phyloP scores from a whole-genome alignment of 2,888 invertebrate species.

The Nemurella pictetii region DNA sequence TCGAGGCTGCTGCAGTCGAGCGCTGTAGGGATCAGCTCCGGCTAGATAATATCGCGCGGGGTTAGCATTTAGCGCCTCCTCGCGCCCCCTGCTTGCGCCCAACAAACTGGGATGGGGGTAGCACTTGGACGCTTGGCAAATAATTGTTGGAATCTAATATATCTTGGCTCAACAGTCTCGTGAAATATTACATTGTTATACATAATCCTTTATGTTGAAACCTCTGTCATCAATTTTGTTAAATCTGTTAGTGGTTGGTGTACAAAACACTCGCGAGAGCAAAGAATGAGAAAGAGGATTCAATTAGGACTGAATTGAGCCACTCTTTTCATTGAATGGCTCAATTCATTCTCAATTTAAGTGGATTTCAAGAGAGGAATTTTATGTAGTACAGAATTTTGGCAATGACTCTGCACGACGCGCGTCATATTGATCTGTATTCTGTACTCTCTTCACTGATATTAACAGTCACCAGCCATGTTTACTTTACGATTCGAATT shows the following conservation, averaged over 20 bases:
- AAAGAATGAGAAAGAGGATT: neutral
- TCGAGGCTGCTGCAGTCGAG: neutral
- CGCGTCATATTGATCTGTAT: neutral
- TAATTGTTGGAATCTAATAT: neutral
- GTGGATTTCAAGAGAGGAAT: neutral
- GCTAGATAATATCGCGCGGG: neutral
- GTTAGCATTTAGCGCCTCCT: neutral
- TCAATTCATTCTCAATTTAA: neutral
- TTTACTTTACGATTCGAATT: conserved; percentile 29
- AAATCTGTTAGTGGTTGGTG: neutral
- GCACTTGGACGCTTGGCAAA: neutral
- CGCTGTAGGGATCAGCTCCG: neutral
- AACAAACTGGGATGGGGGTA: neutral
- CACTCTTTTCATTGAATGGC: neutral
- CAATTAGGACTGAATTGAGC: neutral
- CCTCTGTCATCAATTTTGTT: neutral
- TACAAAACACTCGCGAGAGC: neutral
- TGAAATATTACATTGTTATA: too few species aligned
- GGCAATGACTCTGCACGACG: neutral
- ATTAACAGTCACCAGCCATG: conserved; percentile 14
- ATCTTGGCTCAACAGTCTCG: neutral
- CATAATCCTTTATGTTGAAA: neutral
- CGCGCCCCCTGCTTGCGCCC: neutral
- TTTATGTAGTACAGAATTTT: neutral
- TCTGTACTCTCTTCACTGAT: neutral